These are phyloP conservation scores for Encarsia formosa DNA, from an alignment of 2,888 invertebrate genomes.

Conservation along the genomic window DNA sequence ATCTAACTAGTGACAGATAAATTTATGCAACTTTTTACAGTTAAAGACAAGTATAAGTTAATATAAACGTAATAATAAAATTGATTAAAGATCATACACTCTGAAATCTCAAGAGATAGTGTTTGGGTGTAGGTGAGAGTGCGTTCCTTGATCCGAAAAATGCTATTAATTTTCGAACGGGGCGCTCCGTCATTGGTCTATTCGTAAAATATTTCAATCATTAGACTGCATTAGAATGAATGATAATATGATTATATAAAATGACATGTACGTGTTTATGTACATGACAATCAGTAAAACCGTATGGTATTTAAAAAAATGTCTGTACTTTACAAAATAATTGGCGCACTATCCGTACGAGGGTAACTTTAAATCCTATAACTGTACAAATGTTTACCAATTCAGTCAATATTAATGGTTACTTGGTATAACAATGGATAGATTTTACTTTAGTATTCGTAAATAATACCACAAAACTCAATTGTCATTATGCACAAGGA, in stretches of 20 bases:
- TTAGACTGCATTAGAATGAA: slow-evolving; percentile 10
- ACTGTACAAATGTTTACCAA: too few species aligned
- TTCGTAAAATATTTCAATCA: slow-evolving; percentile 25
- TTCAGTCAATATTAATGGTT: too few species aligned
- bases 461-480: not conserved
- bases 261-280: too few species aligned
- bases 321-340: too few species aligned
- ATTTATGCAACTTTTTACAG: slow-evolving; percentile 21
- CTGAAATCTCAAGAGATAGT: slow-evolving; percentile 27
- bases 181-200: slow-evolving; percentile 22
- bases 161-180: slow-evolving; percentile 17
- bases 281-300: too few species aligned
- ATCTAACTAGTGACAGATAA: slow-evolving; percentile 25
- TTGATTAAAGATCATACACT: slow-evolving; percentile 27
- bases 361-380: too few species aligned
- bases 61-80: too few species aligned
- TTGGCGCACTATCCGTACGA: too few species aligned
- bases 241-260: not conserved
- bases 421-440: not conserved
- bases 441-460: too few species aligned
- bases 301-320: too few species aligned
- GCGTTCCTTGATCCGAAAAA: slow-evolving; percentile 23
- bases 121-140: too few species aligned
- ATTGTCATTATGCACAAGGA: slow-evolving; percentile 17
- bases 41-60: slow-evolving; percentile 24